Evolutionary conservation across 2,888 invertebrate genomes (phyloP).

Genomic region (Liodrosophila aerea): DNA sequence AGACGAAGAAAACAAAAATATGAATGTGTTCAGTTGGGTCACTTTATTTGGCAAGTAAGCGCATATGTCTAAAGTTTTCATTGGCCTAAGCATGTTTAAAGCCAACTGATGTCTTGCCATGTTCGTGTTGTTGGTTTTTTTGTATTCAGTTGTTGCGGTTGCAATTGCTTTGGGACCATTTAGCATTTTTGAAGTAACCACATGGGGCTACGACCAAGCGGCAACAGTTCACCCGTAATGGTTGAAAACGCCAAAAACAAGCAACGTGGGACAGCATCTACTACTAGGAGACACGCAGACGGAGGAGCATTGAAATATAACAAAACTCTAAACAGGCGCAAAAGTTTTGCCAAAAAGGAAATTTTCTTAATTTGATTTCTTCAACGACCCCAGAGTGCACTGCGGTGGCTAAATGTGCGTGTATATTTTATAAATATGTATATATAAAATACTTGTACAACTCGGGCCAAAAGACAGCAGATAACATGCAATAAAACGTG

Average conservation of each 20-base stretch:
- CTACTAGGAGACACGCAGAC: slow-evolving; percentile 9
- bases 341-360: slow-evolving; percentile 63
- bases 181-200: slow-evolving; percentile 78
- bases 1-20: slow-evolving; percentile 12
- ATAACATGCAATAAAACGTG: slow-evolving; percentile 46
- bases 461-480: slow-evolving; percentile 21
- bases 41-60: slow-evolving; percentile 43
- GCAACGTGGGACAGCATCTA: slow-evolving; percentile 36
- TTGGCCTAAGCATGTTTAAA: slow-evolving; percentile 39
- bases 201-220: slow-evolving; percentile 71
- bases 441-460: slow-evolving; percentile 13
- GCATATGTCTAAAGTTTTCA: slow-evolving; percentile 27
- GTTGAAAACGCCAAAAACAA: slow-evolving; percentile 40
- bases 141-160: slow-evolving; percentile 46
- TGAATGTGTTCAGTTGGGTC: slow-evolving; percentile 20
- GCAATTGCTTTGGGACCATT: slow-evolving; percentile 77
- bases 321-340: slow-evolving; percentile 69
- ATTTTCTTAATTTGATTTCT: slow-evolving; percentile 77
- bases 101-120: slow-evolving; percentile 36
- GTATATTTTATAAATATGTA: slow-evolving; percentile 59
- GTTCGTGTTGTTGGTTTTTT: slow-evolving; percentile 17
- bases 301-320: slow-evolving; percentile 57
- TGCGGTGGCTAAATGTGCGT: slow-evolving; percentile 61
- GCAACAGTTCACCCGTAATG: slow-evolving; percentile 54
- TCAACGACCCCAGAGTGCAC: slow-evolving; percentile 69